Conservation (phyloP, 2,113 vertebrate genomes). For the Orcinus orca region DNA sequence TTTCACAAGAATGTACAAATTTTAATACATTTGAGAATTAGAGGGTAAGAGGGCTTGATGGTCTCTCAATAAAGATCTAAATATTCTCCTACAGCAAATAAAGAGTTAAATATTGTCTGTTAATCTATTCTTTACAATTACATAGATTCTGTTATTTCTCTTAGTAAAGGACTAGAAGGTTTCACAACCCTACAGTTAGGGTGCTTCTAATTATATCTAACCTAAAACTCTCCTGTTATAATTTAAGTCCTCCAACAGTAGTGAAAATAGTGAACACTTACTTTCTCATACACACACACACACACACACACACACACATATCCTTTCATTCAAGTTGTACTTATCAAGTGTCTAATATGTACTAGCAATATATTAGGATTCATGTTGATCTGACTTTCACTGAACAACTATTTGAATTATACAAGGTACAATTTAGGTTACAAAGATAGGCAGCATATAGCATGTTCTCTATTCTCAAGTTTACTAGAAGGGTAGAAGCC, state of each 20-base stretch:
- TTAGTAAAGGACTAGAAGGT: background rate
- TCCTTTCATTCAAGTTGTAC: background rate
- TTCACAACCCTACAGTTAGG: background rate
- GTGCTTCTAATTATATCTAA: conserved; percentile 13
- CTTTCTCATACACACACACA: background rate
- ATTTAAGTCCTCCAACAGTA: background rate
- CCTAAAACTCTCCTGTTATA: background rate
- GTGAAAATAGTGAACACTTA: background rate
- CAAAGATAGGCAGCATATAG: background rate
- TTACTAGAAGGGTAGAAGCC: background rate
- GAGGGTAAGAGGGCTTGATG: background rate
- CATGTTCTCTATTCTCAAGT: background rate
- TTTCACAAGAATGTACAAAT: background rate
- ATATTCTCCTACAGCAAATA: conserved; percentile 6
- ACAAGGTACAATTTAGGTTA: background rate
- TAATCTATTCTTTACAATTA: conserved; percentile 1
- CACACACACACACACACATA: background rate
- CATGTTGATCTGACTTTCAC: background rate
- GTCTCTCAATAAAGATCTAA: conserved; percentile 14
- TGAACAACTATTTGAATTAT: background rate
- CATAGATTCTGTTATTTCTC: background rate
- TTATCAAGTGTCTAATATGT: background rate
- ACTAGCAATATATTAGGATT: conserved; percentile 11
- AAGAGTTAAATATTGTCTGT: background rate
- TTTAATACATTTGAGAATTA: conserved; percentile 29